Conservation (phyloP, 2,113 vertebrate species). For the Oxygymnocypris stewartii region DNA sequence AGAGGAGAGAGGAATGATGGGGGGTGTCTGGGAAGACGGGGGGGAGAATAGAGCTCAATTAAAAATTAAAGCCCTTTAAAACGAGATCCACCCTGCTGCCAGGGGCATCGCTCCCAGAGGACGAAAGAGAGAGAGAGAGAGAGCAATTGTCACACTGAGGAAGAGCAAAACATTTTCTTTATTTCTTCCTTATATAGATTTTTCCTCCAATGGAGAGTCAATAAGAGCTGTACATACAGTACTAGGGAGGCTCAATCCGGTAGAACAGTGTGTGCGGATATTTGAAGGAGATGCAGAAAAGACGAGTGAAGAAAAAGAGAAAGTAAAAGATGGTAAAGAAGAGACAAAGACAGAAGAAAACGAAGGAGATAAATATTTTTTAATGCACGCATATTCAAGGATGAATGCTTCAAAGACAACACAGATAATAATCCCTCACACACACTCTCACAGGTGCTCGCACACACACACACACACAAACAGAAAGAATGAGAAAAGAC, state of each 20-base stretch:
- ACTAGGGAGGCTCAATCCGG: background rate
- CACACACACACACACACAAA: slow-evolving; percentile 38
- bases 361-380: slow-evolving; percentile 48
- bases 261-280: background rate
- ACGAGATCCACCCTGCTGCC: slow-evolving; percentile 66
- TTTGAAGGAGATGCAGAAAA: background rate
- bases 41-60: slow-evolving; percentile 60
- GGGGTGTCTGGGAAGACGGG: slow-evolving; percentile 35
- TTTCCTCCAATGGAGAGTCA: background rate
- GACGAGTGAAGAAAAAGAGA: background rate
- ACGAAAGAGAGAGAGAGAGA: background rate
- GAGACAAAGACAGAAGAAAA: background rate
- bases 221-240: slow-evolving; percentile 1
- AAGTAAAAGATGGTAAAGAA: background rate
- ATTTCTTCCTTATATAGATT: background rate
- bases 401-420: slow-evolving; percentile 53
- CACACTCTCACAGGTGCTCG: slow-evolving; percentile 49
- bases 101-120: slow-evolving; percentile 44
- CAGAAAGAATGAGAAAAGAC: slow-evolving; percentile 57
- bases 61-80: slow-evolving; percentile 75
- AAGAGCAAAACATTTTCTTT: background rate
- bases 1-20: slow-evolving; percentile 40
- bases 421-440: slow-evolving; percentile 47
- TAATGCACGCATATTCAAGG: slow-evolving; percentile 56
- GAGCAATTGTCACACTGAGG: background rate